These are phyloP conservation scores for Perca schrenkii DNA, from an alignment of 2,113 vertebrate species.

Conservation along the genomic window DNA sequence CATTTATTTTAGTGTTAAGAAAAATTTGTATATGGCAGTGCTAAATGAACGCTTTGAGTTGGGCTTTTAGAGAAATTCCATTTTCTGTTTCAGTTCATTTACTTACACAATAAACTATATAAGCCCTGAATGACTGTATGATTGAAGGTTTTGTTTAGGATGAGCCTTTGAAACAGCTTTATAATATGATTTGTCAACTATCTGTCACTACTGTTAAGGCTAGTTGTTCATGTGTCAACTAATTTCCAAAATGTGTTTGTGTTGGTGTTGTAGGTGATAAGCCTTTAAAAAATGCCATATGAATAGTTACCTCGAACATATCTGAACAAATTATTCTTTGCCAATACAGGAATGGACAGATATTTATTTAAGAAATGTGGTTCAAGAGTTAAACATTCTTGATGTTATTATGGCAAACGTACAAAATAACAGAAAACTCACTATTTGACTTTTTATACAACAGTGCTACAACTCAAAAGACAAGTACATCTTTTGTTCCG, in stretches of 20 bases:
- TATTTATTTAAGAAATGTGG: conserved; percentile 31
- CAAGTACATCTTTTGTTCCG: not conserved
- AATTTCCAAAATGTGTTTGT: not conserved
- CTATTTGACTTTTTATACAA: not conserved
- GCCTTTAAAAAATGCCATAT: not conserved
- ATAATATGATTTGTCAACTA: not conserved
- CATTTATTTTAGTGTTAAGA: not conserved
- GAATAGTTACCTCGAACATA: not conserved
- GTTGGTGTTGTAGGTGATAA: not conserved
- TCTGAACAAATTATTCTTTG: not conserved
- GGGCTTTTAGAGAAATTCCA: not conserved
- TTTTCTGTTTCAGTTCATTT: not conserved
- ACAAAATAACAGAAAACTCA: not conserved
- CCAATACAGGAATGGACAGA: not conserved
- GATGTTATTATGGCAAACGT: conserved; percentile 6
- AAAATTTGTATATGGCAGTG: not conserved
- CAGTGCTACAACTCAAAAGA: not conserved
- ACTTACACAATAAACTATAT: not conserved
- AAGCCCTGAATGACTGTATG: not conserved
- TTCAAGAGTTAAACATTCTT: not conserved
- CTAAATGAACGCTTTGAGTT: not conserved
- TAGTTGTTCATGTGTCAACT: not conserved
- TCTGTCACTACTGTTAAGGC: not conserved
- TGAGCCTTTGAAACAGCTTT: not conserved
- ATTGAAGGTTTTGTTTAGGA: not conserved